phyloP scores from a whole-genome alignment of 2,113 vertebrate species.

The Salvelinus namaycush region DNA sequence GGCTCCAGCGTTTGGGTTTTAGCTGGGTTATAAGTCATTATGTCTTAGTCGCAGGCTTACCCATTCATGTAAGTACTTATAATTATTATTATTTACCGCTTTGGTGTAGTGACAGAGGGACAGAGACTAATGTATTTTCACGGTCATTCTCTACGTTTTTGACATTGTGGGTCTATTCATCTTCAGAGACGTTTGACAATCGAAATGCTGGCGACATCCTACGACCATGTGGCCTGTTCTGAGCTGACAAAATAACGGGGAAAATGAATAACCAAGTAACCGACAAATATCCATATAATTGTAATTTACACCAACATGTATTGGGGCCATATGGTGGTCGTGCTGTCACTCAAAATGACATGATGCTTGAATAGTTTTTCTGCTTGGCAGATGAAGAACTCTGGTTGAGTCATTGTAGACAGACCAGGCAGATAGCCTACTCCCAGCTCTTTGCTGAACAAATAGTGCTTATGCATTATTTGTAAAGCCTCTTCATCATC shows the following conservation, averaged over 20 bases:
- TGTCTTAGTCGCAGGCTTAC: constrained; percentile 44
- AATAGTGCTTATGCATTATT: constrained; percentile 61
- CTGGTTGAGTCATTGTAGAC: constrained; percentile 17
- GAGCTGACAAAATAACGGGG: background rate
- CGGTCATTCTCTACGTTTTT: background rate
- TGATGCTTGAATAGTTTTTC: constrained; percentile 16
- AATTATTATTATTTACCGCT: constrained; percentile 10
- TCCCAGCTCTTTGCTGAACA: constrained; percentile 25
- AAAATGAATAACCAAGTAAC: background rate
- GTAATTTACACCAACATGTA: background rate
- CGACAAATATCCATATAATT: background rate
- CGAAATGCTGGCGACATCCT: background rate
- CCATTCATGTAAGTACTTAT: constrained; percentile 65
- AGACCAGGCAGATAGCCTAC: constrained; percentile 21
- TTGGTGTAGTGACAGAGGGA: background rate
- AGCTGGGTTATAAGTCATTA: constrained; percentile 39
- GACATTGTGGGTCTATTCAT: background rate
- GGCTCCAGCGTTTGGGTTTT: constrained; percentile 38
- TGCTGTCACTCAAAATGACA: background rate
- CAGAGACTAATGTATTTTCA: background rate
- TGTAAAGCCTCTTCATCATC: constrained; percentile 46
- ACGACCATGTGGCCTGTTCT: background rate
- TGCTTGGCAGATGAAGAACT: background rate
- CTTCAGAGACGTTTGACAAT: constrained; percentile 4
- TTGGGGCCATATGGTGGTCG: background rate